Evolutionary conservation across 1,140 invertebrate species (phyloP).

Genomic region (Pomacea maculata): DNA sequence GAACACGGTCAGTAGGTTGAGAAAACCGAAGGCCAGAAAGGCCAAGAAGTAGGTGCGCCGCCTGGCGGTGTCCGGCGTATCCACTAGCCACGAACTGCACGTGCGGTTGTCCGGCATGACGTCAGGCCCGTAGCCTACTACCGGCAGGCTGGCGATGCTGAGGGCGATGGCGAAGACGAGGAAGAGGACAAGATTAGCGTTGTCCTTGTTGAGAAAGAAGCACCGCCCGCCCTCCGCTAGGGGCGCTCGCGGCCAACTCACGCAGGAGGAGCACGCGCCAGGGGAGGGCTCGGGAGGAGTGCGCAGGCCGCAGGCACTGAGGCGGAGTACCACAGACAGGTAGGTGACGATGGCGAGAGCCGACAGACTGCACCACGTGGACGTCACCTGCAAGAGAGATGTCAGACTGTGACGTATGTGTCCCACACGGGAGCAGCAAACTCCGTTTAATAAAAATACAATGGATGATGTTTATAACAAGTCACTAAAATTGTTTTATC

Average conservation of each 20-base stretch:
- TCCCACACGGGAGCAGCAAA: too few relatives aligned
- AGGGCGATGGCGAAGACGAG: conserved; percentile 37
- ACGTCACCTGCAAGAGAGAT: conserved; percentile 40
- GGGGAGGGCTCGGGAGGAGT: background rate
- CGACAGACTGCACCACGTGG: conserved; percentile 43
- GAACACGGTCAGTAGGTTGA: conserved; percentile 18
- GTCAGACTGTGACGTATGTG: too few relatives aligned
- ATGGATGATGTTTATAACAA: too few relatives aligned
- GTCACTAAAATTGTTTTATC: too few relatives aligned
- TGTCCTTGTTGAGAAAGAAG: conserved; percentile 11
- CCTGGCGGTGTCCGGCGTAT: conserved; percentile 23
- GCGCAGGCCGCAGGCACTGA: conserved; percentile 13
- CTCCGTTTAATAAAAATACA: too few relatives aligned
- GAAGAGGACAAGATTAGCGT: conserved; percentile 27
- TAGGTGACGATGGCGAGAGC: conserved; percentile 44
- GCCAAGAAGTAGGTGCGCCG: conserved; percentile 39
- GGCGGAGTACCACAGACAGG: conserved; percentile 40
- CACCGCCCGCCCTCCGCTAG: background rate
- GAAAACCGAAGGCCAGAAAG: conserved; percentile 38
- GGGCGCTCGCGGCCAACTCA: background rate
- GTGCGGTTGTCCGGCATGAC: conserved; percentile 26
- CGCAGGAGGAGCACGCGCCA: background rate
- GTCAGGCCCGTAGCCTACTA: conserved; percentile 46
- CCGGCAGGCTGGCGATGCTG: conserved; percentile 39
- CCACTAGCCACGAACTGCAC: conserved; percentile 45